These are phyloP conservation scores for Hycleus cichorii DNA, from an alignment of 1,140 invertebrate genomes.

Conservation along the genomic window DNA sequence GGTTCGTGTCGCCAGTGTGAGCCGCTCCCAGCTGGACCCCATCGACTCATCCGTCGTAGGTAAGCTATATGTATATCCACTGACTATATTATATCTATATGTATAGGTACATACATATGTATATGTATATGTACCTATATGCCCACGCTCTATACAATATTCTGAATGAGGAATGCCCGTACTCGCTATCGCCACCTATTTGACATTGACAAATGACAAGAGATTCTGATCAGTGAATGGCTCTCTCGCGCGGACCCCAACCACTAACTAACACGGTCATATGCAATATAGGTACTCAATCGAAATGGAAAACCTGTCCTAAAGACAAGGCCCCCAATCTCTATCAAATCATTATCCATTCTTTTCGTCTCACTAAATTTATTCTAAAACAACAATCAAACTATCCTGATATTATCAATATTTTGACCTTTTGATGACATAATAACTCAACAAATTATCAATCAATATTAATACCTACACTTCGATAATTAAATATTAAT, in stretches of 20 bases:
- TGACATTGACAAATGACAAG: slow-evolving; percentile 57
- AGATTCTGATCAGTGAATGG: slow-evolving; percentile 56
- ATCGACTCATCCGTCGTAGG: slow-evolving; percentile 24
- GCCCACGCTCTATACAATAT: slow-evolving; percentile 23
- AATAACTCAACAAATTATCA: slow-evolving; percentile 13
- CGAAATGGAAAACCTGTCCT: slow-evolving; percentile 26
- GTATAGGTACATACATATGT: not conserved
- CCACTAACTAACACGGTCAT: slow-evolving; percentile 24
- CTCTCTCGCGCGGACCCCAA: slow-evolving; percentile 26
- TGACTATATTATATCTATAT: slow-evolving; percentile 1
- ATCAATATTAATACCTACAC: not conserved
- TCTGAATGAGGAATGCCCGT: slow-evolving; percentile 39
- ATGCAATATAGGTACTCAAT: slow-evolving; percentile 23
- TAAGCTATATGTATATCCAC: slow-evolving; percentile 1
- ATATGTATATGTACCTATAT: slow-evolving; percentile 1
- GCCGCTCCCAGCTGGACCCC: slow-evolving; percentile 30
- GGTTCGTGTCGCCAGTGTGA: slow-evolving; percentile 57
- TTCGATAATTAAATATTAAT: too few species aligned
- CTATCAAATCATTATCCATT: slow-evolving; percentile 29
- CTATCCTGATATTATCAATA: slow-evolving; percentile 9
- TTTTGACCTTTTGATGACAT: slow-evolving; percentile 10
- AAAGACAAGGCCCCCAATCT: not conserved
- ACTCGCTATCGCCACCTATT: slow-evolving; percentile 49
- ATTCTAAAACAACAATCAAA: slow-evolving; percentile 13
- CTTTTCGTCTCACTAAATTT: slow-evolving; percentile 27